A percentile compares a stretch with the other conserved stretches of the same genome.
Evolutionary conservation across 1,140 invertebrate species (phyloP).

Genomic region (Druon quercuslanigerum): DNA sequence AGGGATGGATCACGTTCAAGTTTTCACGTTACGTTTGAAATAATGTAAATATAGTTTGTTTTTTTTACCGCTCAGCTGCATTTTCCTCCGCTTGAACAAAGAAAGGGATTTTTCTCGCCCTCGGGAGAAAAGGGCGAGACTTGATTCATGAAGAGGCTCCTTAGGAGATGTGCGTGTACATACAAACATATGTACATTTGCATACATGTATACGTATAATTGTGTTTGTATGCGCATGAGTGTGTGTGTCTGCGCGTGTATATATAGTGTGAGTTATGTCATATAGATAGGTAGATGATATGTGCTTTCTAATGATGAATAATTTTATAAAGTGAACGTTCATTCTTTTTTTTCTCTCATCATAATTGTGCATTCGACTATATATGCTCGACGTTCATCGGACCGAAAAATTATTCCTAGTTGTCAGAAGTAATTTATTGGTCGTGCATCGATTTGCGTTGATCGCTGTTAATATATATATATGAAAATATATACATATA

Average conservation of each 20-base stretch:
- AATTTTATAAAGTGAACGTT: constrained; percentile 70
- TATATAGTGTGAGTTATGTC: constrained; percentile 65
- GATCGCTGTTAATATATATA: constrained; percentile 31
- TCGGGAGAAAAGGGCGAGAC: constrained; percentile 1
- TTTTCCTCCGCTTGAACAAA: constrained; percentile 57
- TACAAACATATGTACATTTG: constrained; percentile 62
- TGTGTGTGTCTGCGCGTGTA: constrained; percentile 58
- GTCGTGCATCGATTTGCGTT: constrained; percentile 31
- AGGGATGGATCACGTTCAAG: neutral
- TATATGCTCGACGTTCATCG: constrained; percentile 30
- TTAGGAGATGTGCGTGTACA: constrained; percentile 61
- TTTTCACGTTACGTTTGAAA: constrained; percentile 29
- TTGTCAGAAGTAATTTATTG: constrained; percentile 30
- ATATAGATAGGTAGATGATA: constrained; percentile 68
- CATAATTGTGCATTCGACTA: constrained; percentile 45
- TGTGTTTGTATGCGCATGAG: constrained; percentile 51
- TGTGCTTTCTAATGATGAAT: constrained; percentile 72
- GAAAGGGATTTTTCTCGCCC: constrained; percentile 37
- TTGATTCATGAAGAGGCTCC: constrained; percentile 30
- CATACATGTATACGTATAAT: constrained; percentile 46
- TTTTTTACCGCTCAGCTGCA: constrained; percentile 49
- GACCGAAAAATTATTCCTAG: constrained; percentile 29
- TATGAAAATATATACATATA: constrained; percentile 32
- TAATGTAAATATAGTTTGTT: constrained; percentile 40
- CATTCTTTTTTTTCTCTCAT: constrained; percentile 52